These are phyloP conservation scores for Styela plicata DNA, from an alignment of 23 tunicate genomes.

Conservation along the genomic window DNA sequence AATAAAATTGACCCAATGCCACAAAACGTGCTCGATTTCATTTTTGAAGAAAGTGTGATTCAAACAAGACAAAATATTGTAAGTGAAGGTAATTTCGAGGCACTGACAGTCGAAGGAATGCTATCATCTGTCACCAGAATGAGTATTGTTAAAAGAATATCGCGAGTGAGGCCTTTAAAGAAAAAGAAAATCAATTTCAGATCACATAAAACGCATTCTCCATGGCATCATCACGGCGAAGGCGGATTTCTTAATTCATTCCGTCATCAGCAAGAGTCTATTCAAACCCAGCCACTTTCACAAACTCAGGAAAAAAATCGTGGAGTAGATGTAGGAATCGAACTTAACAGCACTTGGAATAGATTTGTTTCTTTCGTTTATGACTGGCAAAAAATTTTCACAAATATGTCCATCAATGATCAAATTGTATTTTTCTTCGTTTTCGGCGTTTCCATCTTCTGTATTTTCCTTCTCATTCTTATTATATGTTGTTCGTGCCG, in stretches of 20 bases:
- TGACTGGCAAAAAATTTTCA: background rate
- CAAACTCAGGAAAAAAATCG: no score
- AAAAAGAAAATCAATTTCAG: background rate
- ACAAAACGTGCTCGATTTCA: background rate
- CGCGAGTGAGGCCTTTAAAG: background rate
- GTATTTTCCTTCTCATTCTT: background rate
- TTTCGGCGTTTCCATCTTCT: background rate
- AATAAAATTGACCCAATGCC: background rate
- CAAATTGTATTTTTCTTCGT: constrained; percentile 7
- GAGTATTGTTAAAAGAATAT: background rate
- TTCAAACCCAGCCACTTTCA: background rate
- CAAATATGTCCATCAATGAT: background rate
- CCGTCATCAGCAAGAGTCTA: background rate
- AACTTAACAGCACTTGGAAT: background rate
- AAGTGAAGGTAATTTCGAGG: background rate
- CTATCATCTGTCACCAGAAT: background rate
- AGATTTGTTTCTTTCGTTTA: background rate
- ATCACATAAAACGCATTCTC: background rate
- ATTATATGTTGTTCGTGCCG: background rate
- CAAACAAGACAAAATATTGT: background rate
- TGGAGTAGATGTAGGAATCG: background rate
- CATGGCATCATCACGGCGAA: background rate
- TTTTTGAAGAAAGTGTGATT: background rate
- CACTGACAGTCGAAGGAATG: background rate
- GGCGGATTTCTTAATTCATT: background rate